Conservation (phyloP, 2,888 invertebrate species). For the Agrochola litura region DNA sequence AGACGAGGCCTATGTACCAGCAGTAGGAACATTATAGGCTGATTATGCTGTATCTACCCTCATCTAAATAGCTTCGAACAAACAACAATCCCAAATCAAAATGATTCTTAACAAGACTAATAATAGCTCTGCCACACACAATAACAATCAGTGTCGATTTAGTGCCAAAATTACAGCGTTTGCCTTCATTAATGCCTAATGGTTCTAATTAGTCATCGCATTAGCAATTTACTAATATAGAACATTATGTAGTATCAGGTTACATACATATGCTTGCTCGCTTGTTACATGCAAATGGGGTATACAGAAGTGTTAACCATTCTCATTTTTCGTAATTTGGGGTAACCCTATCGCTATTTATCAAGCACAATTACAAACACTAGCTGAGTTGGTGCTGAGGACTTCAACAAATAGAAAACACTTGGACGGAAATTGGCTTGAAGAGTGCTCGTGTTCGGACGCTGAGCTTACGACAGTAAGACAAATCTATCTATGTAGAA, state of each 20-base stretch:
- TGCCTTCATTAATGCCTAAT: conserved; percentile 11
- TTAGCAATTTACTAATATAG: conserved; percentile 34
- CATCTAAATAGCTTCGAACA: background rate
- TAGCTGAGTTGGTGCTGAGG: background rate
- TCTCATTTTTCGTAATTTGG: no score
- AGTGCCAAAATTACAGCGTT: conserved; percentile 29
- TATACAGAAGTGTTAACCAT: background rate
- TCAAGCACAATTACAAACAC: background rate
- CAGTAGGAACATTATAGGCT: no score
- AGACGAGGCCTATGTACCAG: no score
- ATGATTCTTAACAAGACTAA: conserved; percentile 22
- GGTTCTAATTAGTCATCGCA: conserved; percentile 31
- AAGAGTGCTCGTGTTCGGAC: background rate
- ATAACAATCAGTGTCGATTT: conserved; percentile 17
- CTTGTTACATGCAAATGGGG: background rate
- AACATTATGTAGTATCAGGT: background rate
- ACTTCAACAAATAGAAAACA: conserved; percentile 8
- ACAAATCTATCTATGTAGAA: background rate
- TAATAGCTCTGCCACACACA: conserved; percentile 17
- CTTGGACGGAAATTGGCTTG: conserved; percentile 9
- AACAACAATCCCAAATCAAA: conserved; percentile 8
- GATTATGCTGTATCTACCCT: background rate
- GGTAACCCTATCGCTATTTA: conserved; percentile 4
- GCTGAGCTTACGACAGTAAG: background rate
- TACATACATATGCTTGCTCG: background rate